Conservation (phyloP, 2,888 invertebrate species). For the Drosophila multiciliata region DNA sequence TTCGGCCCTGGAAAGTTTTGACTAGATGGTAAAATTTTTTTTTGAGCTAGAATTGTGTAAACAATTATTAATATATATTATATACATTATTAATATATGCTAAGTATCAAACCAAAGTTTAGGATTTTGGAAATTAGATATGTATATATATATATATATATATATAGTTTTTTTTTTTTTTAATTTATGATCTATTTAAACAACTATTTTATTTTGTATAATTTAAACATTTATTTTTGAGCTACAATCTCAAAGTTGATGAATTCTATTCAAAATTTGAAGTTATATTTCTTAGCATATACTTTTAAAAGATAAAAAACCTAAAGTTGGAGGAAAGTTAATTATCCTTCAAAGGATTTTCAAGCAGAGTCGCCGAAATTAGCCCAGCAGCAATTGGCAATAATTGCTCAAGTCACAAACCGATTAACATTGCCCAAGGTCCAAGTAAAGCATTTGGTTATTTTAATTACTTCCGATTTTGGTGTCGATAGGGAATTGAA, state of each 20-base stretch:
- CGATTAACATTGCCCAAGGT: slow-evolving; percentile 58
- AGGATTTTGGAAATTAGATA: no score
- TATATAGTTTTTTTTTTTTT: no score
- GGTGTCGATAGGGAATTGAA: slow-evolving; percentile 5
- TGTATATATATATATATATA: no score
- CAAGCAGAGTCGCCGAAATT: background rate
- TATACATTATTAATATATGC: no score
- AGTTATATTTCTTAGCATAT: background rate
- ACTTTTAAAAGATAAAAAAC: background rate
- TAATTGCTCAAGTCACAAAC: slow-evolving; percentile 42
- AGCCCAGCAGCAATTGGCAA: slow-evolving; percentile 5
- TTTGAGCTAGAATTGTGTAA: background rate
- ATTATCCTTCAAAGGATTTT: background rate
- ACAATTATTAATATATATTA: background rate
- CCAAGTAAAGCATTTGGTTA: slow-evolving; percentile 28
- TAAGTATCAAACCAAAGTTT: no score
- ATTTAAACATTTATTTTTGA: background rate
- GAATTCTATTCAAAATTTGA: background rate
- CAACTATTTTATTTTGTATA: background rate
- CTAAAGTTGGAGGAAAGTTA: background rate
- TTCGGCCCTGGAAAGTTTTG: background rate
- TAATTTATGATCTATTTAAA: background rate
- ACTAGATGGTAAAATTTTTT: background rate
- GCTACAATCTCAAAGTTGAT: background rate
- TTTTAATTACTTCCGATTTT: slow-evolving; percentile 73